Evolutionary conservation across 2,888 invertebrate genomes (phyloP).

Genomic region (Nasonia oneida): DNA sequence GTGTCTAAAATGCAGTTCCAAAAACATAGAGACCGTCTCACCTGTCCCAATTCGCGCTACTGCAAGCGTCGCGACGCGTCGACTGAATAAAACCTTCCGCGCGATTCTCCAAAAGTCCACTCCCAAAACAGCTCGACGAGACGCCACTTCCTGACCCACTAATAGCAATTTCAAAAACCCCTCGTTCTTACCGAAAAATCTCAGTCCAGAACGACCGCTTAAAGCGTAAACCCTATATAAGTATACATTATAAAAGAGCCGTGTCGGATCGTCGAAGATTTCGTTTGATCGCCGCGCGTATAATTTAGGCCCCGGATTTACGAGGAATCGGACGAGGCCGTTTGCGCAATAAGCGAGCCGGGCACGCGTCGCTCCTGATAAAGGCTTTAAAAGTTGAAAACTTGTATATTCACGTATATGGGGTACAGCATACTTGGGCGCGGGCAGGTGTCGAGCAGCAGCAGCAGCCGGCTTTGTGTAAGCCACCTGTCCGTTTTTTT

Average conservation of each 20-base stretch:
- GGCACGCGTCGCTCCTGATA: conserved; percentile 57
- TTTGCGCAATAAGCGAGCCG: conserved; percentile 44
- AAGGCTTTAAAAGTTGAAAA: conserved; percentile 41
- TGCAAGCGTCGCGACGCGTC: background rate
- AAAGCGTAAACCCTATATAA: conserved; percentile 14
- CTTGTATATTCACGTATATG: background rate
- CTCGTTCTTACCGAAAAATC: background rate
- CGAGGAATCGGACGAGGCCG: conserved; percentile 39
- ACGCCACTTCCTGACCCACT: background rate
- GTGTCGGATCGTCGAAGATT: conserved; percentile 18
- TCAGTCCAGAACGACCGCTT: background rate
- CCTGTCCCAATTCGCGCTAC: background rate
- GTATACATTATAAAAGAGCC: background rate
- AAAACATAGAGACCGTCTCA: background rate
- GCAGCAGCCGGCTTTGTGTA: conserved; percentile 45
- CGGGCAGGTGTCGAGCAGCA: conserved; percentile 50
- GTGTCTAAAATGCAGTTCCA: background rate
- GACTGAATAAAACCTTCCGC: background rate
- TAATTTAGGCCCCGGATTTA: conserved; percentile 55
- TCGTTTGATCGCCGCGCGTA: conserved; percentile 33
- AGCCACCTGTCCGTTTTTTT: conserved; percentile 67
- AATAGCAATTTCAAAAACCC: background rate
- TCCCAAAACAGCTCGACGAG: background rate
- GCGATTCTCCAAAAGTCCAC: background rate
- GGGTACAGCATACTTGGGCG: background rate